A percentile compares a stretch with the other conserved stretches of the same genome.
phyloP scores from a whole-genome alignment of 2,797 vertebrate species.

The Arnoldichthys spilopterus region DNA sequence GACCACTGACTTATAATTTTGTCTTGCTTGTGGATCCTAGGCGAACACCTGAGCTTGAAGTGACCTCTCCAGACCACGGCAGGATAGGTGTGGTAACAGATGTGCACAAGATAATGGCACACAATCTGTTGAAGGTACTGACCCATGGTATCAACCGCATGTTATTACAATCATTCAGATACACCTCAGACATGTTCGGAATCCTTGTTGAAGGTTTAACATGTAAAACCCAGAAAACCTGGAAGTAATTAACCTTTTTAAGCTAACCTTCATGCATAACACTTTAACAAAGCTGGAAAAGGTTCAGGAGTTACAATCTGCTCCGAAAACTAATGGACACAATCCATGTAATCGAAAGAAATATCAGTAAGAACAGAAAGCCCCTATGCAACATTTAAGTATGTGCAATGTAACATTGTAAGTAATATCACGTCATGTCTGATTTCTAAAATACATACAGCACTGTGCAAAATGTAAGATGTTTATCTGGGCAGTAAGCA shows the following conservation, averaged over 20 bases:
- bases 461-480: too few relatives aligned
- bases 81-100: conserved; percentile 90
- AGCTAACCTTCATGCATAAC: neutral
- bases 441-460: too few relatives aligned
- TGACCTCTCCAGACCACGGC: conserved; percentile 82
- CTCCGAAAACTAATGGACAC: neutral
- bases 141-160: neutral
- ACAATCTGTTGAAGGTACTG: conserved; percentile 90
- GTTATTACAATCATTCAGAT: neutral
- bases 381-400: too few relatives aligned
- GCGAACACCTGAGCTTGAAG: conserved; percentile 83
- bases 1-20: neutral
- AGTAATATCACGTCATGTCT: too few relatives aligned
- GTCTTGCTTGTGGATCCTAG: conserved; percentile 57
- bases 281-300: neutral
- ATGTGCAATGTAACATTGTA: too few relatives aligned
- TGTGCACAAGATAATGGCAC: conserved; percentile 88
- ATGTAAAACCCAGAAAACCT: neutral
- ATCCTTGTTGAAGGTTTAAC: neutral
- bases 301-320: neutral
- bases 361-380: too few relatives aligned
- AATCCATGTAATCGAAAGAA: too few relatives aligned
- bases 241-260: neutral
- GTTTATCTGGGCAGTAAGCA: too few relatives aligned
- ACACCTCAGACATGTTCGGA: neutral